Conservation (phyloP, 2,797 vertebrate genomes). For the Aselliscus stoliczkanus region DNA sequence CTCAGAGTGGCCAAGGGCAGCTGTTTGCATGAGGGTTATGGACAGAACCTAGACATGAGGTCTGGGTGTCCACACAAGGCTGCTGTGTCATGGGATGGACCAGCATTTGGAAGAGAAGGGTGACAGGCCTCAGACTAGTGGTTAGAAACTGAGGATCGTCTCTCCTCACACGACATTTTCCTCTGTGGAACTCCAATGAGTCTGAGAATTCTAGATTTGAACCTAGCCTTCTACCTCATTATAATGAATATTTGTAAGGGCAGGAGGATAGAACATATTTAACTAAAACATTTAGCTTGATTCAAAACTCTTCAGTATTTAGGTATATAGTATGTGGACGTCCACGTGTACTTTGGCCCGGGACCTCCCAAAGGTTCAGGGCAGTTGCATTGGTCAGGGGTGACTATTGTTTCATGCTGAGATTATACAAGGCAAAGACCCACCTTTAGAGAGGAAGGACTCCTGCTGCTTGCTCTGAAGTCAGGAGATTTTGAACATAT, state of each 20-base stretch:
- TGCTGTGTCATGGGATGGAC: no score
- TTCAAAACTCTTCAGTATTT: background rate
- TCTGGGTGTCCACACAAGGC: background rate
- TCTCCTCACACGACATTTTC: background rate
- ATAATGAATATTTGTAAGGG: background rate
- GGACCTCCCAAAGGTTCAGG: background rate
- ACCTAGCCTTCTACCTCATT: background rate
- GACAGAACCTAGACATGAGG: background rate
- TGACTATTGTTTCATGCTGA: background rate
- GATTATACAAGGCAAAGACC: background rate
- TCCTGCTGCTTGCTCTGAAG: background rate
- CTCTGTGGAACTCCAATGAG: background rate
- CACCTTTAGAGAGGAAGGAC: background rate
- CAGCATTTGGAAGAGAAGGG: background rate
- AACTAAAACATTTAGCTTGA: background rate
- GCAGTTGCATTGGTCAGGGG: background rate
- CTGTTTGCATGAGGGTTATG: background rate
- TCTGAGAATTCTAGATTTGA: background rate
- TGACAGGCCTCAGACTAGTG: background rate
- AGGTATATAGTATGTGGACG: background rate
- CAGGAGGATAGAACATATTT: background rate
- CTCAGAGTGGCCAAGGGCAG: background rate
- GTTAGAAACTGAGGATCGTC: background rate
- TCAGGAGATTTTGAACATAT: background rate
- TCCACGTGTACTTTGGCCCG: background rate